phyloP scores from a whole-genome alignment of 2,113 vertebrate species.

The Enhydra lutris region DNA sequence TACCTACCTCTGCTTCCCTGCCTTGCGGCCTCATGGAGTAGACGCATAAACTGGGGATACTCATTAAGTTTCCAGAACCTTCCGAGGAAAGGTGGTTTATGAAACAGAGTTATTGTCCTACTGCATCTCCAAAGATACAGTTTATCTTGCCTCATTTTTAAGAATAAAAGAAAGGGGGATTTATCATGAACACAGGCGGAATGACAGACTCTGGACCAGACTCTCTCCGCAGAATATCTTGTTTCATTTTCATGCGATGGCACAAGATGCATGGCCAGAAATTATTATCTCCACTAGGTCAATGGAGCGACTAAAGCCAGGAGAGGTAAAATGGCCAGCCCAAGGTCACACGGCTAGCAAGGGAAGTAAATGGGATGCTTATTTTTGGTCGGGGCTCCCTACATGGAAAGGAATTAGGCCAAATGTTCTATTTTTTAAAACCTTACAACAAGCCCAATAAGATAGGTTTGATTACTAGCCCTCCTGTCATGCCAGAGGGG shows the following conservation, averaged over 20 bases:
- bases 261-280: background rate
- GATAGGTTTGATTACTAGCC: background rate
- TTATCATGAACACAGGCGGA: too few species aligned
- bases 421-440: background rate
- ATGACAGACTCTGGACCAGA: too few species aligned
- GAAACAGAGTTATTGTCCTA: background rate
- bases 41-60: background rate
- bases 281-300: background rate
- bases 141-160: background rate
- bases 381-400: background rate
- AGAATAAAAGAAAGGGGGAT: background rate
- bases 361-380: background rate
- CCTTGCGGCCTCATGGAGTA: accelerated
- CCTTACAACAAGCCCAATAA: background rate
- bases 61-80: background rate
- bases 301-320: background rate
- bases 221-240: background rate
- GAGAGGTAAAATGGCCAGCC: background rate
- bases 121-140: background rate
- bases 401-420: background rate
- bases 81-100: background rate
- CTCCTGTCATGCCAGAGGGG: background rate
- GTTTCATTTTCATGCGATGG: background rate
- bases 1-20: background rate
- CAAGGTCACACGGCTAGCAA: background rate